Evolutionary conservation across 2,113 vertebrate species (phyloP), one percentile per base, ranked within the genome.

Genomic region (Alexandromys fortis): DNA sequence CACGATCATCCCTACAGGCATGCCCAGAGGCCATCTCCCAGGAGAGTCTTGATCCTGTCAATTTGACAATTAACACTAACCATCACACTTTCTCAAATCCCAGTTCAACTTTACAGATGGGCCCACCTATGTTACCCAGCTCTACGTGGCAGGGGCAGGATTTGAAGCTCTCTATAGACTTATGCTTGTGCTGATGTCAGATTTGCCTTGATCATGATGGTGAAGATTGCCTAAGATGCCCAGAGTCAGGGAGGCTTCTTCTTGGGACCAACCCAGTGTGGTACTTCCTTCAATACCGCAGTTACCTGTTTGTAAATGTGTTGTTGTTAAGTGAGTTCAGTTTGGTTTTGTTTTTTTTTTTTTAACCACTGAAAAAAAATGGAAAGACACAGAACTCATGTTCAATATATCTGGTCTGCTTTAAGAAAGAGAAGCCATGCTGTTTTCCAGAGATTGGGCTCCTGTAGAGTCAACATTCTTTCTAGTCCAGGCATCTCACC

Each of bases 291-390:
- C 3, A 21, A 72, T 38, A 7, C 35, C 61, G 19, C 17, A n/a
- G 35, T 49, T 28, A 42, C 4, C 14, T 10, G 19, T 70, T 83
- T 52, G 9, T 22, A 21, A 3, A 3, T 52, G 26, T 45, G n/a
- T 33, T 45, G 30, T 76, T 73, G 33, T n/a, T 58, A 75, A 70
- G 61, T 45, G 67, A 95, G 26, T 65, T 87, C 77, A 73, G 45
- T 82, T 28, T 77, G 42, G 17, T n/a, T 96, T 94, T 86, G 82
- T n/a, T n/a, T n/a, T n/a, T n/a, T n/a, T 89, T n/a, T 96, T 94
- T 89, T 86, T 89, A 72, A 26, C 70, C 75, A 22, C 35, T 70
- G 0, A n/a, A n/a, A 3, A 58, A 61, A 61, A 83, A 58, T 45
- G 68, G 47, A 38, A 67, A 33, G 19, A 92, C 8, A 33, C 3